Evolutionary conservation across 2,888 invertebrate genomes (phyloP).

Genomic region (Phortica okadai): DNA sequence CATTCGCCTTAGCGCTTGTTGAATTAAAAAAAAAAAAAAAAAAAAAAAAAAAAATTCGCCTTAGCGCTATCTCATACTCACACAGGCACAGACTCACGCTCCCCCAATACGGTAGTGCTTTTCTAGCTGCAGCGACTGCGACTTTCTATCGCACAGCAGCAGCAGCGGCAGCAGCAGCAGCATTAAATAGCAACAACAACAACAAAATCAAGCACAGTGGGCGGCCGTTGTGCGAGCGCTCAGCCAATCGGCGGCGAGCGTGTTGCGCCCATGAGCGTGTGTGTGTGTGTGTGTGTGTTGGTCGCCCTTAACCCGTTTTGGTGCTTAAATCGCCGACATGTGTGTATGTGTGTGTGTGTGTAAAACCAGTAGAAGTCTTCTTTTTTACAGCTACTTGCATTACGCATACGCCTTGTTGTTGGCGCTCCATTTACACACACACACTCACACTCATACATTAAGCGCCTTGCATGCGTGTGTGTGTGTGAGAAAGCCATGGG

Average conservation of each 20-base stretch:
- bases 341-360: constrained; percentile 41
- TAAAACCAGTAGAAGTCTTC: constrained; percentile 68
- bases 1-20: too few relatives aligned
- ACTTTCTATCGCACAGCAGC: too few relatives aligned
- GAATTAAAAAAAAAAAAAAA: too few relatives aligned
- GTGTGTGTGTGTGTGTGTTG: constrained; percentile 47
- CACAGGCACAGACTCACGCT: neutral
- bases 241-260: constrained; percentile 56
- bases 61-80: neutral
- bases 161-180: too few relatives aligned
- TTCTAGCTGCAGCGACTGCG: constrained; percentile 14
- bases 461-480: constrained; percentile 22
- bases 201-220: constrained; percentile 47
- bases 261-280: constrained; percentile 26
- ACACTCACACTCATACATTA: constrained; percentile 20
- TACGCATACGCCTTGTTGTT: constrained; percentile 63
- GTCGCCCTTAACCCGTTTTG: constrained; percentile 65
- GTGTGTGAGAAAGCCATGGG: constrained; percentile 52
- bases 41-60: too few relatives aligned
- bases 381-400: constrained; percentile 63
- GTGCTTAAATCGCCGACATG: constrained; percentile 27
- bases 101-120: constrained; percentile 8
- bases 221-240: constrained; percentile 60
- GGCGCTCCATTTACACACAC: constrained; percentile 53
- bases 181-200: neutral